phyloP scores from a whole-genome alignment of 2,113 vertebrate genomes.

The Hippocampus barbouri region DNA sequence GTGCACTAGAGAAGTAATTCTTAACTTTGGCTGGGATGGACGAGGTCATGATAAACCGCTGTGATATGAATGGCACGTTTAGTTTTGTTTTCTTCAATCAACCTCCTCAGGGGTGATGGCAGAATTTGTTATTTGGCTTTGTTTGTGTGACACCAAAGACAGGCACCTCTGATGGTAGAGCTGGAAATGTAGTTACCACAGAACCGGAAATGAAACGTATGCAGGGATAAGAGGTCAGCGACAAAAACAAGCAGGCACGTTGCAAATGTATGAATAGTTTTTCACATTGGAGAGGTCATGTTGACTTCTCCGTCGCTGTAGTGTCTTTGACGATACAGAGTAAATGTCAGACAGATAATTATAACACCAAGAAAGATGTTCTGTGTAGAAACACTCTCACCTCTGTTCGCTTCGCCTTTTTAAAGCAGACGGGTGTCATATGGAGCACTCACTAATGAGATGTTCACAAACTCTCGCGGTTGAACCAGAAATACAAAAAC shows the following conservation, averaged over 20 bases:
- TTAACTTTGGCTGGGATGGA: not conserved
- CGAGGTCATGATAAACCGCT: not conserved
- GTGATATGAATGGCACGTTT: not conserved
- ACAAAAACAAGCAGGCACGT: no score
- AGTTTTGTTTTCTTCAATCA: not conserved
- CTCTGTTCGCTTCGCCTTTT: constrained; percentile 16
- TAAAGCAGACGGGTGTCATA: constrained; percentile 41
- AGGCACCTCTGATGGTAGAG: not conserved
- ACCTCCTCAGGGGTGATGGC: not conserved
- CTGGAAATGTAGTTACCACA: not conserved
- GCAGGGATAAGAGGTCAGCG: not conserved
- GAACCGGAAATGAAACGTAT: not conserved
- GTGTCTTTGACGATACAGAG: not conserved
- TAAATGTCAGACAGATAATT: constrained; percentile 42
- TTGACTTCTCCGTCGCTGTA: not conserved
- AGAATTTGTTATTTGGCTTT: not conserved
- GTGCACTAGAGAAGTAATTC: not conserved
- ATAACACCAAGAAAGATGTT: constrained; percentile 20
- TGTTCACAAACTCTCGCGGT: constrained; percentile 40
- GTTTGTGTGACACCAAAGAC: no score
- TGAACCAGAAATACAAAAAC: constrained; percentile 29
- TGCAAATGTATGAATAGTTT: not conserved
- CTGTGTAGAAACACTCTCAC: constrained; percentile 12
- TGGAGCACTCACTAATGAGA: constrained; percentile 45
- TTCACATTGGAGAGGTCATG: not conserved